Conservation (phyloP, 2,797 vertebrate species). For the Carcharodon carcharias region DNA sequence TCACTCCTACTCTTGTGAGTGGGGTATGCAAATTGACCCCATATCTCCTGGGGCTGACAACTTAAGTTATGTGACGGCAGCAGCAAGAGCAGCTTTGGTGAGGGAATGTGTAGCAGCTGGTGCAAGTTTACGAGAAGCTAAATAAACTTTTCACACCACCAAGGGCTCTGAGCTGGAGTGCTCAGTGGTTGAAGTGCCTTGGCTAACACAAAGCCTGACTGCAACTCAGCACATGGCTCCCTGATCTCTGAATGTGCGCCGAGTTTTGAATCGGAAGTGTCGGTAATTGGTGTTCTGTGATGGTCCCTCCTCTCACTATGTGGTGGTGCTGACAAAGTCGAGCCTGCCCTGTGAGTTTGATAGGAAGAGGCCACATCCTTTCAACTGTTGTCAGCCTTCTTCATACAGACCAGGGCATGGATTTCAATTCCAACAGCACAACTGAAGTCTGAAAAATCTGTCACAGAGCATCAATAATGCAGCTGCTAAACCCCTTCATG, state of each 20-base stretch:
- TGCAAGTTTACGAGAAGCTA: not conserved
- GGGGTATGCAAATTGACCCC: not conserved
- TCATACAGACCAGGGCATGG: not conserved
- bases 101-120: not conserved
- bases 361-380: not conserved
- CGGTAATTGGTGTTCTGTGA: not conserved
- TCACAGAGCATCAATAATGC: not conserved
- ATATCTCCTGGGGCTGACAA: not conserved
- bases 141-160: not conserved
- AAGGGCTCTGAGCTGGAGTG: not conserved
- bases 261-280: not conserved
- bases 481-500: not conserved
- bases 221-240: not conserved
- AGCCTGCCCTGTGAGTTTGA: not conserved
- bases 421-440: not conserved
- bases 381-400: not conserved
- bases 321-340: not conserved
- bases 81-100: not conserved
- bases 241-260: not conserved
- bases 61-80: not conserved
- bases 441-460: not conserved
- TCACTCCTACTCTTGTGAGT: not conserved
- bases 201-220: not conserved
- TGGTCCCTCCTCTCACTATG: not conserved
- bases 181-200: no score